Evolutionary conservation across 1,140 invertebrate species (phyloP), one percentile per base, ranked within the genome.

Genomic region (Argopecten irradians): DNA sequence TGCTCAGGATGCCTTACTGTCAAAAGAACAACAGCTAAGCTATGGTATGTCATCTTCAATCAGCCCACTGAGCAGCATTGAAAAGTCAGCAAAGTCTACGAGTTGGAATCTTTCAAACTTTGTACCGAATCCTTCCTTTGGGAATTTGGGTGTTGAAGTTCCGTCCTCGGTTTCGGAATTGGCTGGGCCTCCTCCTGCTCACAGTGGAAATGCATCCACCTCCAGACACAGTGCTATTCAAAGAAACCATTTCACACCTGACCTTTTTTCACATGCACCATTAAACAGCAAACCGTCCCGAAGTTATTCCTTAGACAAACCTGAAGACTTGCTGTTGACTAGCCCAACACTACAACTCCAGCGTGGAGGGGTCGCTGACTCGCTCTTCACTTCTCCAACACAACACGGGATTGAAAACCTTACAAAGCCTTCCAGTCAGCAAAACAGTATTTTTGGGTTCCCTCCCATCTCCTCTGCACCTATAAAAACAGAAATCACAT

Each of bases 111-210:
- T 93, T 34, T 91, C 92, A 55, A 93, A 92, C 46, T 94, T 93
- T 87, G 83, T 93, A 16, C 92, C 90, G 0, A 83, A 90, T 55
- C 87, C 90, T 22, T 88, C 91, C 11, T 91, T 91, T 86, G 91
- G 91, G 22, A 86, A 86, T 86, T 84, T 92, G 35, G 46, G 86
- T 43, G 87, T 39, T 32, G 90, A 89, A 5, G 84, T 90, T 28
- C 71, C 87, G 34, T 28, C 83, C 39, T 84, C 46, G 32, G 33
- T 82, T 41, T 36, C 28, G 22, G 36, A 85, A 34, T 39, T 43
- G 13, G 39, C 43, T 43, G 85, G 89, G 87, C 94, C 94, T 71
- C 94, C 94, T 39, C 94, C 94, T 82, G 94, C 93, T 91, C 93
- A 94, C 89, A 92, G 91, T 83, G 89, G 89, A 1, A 43, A 46